A percentile compares a stretch with the other conserved stretches of the same genome.
These are phyloP conservation scores for Drosophila fulvimacula DNA, from an alignment of 2,888 invertebrate species.

Conservation along the genomic window DNA sequence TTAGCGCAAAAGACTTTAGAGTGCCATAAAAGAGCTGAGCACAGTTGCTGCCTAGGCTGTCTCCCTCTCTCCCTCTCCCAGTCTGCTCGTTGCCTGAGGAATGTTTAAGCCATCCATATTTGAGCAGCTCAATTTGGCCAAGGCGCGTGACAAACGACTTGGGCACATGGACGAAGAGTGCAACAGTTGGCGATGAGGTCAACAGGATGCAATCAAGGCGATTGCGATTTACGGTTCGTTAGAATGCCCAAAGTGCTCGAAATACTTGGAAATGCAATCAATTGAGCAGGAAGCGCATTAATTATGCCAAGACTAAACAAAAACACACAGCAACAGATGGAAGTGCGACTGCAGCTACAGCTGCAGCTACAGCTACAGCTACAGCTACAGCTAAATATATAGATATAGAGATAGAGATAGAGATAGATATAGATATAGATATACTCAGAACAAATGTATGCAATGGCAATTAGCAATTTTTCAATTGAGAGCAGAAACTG, in stretches of 20 bases:
- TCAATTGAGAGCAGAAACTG: slow-evolving; percentile 37
- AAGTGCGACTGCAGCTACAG: neutral
- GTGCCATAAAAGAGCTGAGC: slow-evolving; percentile 56
- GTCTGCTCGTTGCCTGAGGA: slow-evolving; percentile 5
- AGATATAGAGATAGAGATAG: slow-evolving; percentile 9
- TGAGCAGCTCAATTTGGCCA: slow-evolving; percentile 42
- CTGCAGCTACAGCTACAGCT: slow-evolving; percentile 4
- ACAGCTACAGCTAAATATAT: slow-evolving; percentile 2
- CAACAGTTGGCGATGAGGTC: neutral
- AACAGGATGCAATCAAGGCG: slow-evolving; percentile 67
- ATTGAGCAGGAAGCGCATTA: slow-evolving; percentile 69
- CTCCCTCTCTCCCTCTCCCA: neutral
- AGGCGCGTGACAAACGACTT: slow-evolving; percentile 45
- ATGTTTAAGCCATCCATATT: slow-evolving; percentile 33
- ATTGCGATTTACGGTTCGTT: slow-evolving; percentile 27
- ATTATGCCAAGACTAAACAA: slow-evolving; percentile 29
- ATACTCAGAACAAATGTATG: slow-evolving; percentile 41
- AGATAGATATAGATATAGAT: too few relatives aligned
- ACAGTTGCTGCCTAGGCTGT: slow-evolving; percentile 2
- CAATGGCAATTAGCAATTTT: slow-evolving; percentile 33
- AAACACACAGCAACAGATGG: slow-evolving; percentile 2
- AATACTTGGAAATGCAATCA: slow-evolving; percentile 49
- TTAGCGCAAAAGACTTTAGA: slow-evolving; percentile 56
- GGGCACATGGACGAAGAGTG: slow-evolving; percentile 1
- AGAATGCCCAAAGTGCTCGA: slow-evolving; percentile 38